Conservation (phyloP, 2,888 invertebrate genomes). For the Eilema griseolum region DNA sequence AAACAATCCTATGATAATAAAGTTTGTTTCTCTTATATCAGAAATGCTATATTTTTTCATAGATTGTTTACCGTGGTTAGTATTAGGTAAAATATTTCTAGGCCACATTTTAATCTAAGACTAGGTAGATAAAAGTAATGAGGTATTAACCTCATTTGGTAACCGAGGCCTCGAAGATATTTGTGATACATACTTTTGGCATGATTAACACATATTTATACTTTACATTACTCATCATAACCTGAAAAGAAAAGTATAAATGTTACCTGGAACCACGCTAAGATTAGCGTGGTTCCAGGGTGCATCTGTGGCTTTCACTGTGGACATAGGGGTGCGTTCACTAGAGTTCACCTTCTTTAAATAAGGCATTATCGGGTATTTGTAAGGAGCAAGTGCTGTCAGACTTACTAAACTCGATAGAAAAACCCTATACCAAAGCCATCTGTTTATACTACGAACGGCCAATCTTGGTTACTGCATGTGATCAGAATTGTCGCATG, state of each 20-base stretch:
- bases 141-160: slow-evolving; percentile 38
- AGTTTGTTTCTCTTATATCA: slow-evolving; percentile 5
- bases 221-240: background rate
- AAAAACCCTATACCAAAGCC: background rate
- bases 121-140: slow-evolving; percentile 29
- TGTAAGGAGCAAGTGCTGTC: no score
- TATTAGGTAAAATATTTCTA: slow-evolving; percentile 19
- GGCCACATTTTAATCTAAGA: slow-evolving; percentile 31
- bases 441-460: no score
- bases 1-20: slow-evolving; percentile 22
- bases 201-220: slow-evolving; percentile 7
- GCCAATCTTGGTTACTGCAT: background rate
- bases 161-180: slow-evolving; percentile 29
- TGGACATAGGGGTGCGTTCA: no score
- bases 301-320: no score
- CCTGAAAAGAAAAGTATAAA: no score
- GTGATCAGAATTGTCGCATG: no score
- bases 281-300: background rate
- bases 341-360: no score
- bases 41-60: background rate
- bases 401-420: background rate
- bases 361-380: no score
- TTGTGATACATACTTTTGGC: slow-evolving; percentile 14
- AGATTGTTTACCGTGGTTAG: slow-evolving; percentile 5
- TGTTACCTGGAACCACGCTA: no score